Conservation (phyloP, 2,113 vertebrate genomes). For the Caracal caracal region DNA sequence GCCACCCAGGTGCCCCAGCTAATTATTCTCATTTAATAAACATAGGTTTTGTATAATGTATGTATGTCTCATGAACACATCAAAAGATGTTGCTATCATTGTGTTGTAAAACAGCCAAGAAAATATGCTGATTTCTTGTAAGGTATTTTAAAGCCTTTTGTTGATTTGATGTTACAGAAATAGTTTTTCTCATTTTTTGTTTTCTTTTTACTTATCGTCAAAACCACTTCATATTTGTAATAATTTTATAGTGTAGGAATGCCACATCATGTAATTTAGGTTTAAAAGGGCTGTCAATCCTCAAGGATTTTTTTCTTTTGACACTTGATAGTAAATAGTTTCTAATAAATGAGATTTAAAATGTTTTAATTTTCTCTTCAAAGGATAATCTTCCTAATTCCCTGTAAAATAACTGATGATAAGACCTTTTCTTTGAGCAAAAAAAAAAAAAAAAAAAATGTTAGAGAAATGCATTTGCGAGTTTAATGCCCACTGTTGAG, state of each 20-base stretch:
- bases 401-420: slow-evolving; percentile 50
- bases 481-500: background rate
- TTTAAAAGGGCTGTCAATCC: background rate
- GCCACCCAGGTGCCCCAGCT: too few relatives aligned
- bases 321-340: background rate
- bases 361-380: slow-evolving; percentile 34
- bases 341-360: background rate
- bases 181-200: background rate
- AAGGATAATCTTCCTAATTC: slow-evolving; percentile 52
- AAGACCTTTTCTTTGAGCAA: slow-evolving; percentile 38
- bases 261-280: background rate
- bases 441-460: background rate
- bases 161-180: slow-evolving; percentile 36
- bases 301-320: background rate
- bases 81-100: background rate
- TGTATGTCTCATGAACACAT: background rate
- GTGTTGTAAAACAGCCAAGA: background rate
- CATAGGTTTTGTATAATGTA: background rate
- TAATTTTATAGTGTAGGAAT: slow-evolving; percentile 6
- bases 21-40: background rate
- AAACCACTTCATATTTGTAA: background rate
- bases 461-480: slow-evolving; percentile 10
- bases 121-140: background rate
- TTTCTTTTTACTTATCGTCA: background rate
- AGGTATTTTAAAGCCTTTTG: slow-evolving; percentile 41